A percentile compares a stretch with the other conserved stretches of the same genome.
Evolutionary conservation across 1,140 invertebrate genomes (phyloP).

Genomic region (Musca vetustissima): DNA sequence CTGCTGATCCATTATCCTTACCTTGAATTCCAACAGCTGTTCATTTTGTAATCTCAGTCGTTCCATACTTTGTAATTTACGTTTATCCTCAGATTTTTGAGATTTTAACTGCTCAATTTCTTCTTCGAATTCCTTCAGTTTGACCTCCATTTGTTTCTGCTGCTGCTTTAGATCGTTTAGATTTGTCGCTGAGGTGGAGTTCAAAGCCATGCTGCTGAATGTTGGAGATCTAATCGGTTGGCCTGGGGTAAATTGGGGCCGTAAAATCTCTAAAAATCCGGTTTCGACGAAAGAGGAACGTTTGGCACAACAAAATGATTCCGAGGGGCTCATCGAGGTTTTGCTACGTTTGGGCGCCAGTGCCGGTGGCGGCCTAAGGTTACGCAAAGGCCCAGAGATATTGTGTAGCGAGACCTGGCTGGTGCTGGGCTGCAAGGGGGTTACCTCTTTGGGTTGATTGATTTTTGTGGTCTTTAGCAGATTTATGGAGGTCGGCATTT

Average conservation of each 20-base stretch:
- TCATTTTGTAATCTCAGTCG: conserved; percentile 82
- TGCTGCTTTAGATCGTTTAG: conserved; percentile 76
- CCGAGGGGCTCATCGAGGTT: conserved; percentile 48
- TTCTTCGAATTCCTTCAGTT: conserved; percentile 83
- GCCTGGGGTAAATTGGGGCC: conserved; percentile 82
- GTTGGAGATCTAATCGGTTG: conserved; percentile 69
- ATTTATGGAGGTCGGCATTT: conserved; percentile 28
- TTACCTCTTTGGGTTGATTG: conserved; percentile 40
- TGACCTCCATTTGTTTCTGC: conserved; percentile 74
- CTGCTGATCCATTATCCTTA: conserved; percentile 90
- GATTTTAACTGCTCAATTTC: conserved; percentile 88
- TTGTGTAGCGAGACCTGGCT: conserved; percentile 14
- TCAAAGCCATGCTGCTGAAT: conserved; percentile 54
- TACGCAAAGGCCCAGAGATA: conserved; percentile 28
- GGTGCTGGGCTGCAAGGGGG: conserved; percentile 11
- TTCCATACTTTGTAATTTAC: conserved; percentile 86
- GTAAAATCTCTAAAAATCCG: conserved; percentile 85
- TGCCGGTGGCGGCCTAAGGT: conserved; percentile 37
- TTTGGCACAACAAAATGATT: conserved; percentile 37
- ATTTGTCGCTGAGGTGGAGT: conserved; percentile 47
- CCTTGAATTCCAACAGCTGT: conserved; percentile 89
- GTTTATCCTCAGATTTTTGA: conserved; percentile 82
- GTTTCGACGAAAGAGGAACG: conserved; percentile 62
- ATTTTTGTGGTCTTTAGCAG: conserved; percentile 44
- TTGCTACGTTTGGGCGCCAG: conserved; percentile 47